Conservation (phyloP, 2,797 vertebrate genomes). For the Ceryle rudis region DNA sequence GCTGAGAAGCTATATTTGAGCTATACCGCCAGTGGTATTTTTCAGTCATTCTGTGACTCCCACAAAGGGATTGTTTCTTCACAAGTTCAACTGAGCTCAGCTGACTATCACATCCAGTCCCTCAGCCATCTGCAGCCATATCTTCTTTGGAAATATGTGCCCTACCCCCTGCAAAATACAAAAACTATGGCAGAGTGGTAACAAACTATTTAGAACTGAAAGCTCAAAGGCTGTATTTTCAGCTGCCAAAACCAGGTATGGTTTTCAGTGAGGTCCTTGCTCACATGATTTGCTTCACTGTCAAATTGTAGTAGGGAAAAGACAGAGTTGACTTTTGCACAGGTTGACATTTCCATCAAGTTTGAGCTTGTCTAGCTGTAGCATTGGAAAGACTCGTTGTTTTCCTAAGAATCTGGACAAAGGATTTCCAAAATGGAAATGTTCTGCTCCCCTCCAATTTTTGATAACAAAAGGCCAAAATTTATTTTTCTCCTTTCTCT, state of each 20-base stretch:
- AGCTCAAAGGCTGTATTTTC: background rate
- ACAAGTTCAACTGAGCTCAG: background rate
- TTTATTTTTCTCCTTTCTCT: background rate
- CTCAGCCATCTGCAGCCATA: background rate
- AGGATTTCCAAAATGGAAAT: background rate
- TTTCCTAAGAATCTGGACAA: background rate
- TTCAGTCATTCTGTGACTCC: background rate
- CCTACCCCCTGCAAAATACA: rapidly evolving
- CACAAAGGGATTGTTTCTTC: background rate
- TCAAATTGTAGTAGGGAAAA: background rate
- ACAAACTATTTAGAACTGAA: background rate
- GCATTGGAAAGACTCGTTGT: background rate
- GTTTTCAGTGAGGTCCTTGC: background rate
- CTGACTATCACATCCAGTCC: background rate
- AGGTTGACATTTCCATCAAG: background rate
- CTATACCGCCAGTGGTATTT: background rate
- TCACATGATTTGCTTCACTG: background rate
- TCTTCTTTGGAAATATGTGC: background rate
- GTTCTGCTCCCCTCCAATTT: background rate
- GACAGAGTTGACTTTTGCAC: background rate
- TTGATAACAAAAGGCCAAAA: background rate
- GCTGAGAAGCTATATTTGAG: background rate
- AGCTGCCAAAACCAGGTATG: background rate
- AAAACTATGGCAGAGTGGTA: background rate
- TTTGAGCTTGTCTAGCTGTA: background rate